Percentiles rank a stretch among this genome's conserved stretches.
Conservation (phyloP, 2,113 vertebrate genomes). For the Paratilapia polleni region DNA sequence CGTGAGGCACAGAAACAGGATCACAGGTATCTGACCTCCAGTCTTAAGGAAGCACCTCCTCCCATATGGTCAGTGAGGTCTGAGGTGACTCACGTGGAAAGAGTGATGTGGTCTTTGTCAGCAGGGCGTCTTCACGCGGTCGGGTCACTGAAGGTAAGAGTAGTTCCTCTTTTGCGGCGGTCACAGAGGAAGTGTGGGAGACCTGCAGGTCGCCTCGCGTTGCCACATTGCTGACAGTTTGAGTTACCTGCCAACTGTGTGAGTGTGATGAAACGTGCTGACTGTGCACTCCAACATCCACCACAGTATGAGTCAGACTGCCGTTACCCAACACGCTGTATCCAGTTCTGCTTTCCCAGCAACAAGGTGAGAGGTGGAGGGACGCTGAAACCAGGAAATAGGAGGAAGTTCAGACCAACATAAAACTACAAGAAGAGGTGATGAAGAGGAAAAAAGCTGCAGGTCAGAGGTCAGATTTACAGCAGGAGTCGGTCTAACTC, state of each 20-base stretch:
- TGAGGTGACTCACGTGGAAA: neutral
- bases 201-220: conserved; percentile 7
- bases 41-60: neutral
- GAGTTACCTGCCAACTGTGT: conserved; percentile 24
- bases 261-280: conserved; percentile 29
- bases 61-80: neutral
- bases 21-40: neutral
- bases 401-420: neutral
- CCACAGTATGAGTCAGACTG: conserved; percentile 17
- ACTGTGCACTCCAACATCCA: neutral
- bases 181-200: conserved; percentile 5
- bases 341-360: conserved; percentile 33
- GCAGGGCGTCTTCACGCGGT: neutral
- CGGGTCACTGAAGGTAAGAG: conserved; percentile 13
- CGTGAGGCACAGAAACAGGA: neutral
- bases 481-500: neutral
- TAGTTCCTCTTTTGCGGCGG: neutral
- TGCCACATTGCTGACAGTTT: conserved; percentile 15
- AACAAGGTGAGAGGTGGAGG: conserved; percentile 33
- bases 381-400: neutral
- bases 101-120: neutral
- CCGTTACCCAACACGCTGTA: conserved; percentile 14
- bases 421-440: neutral
- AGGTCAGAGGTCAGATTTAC: neutral
- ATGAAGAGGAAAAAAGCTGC: neutral